phyloP scores from a whole-genome alignment of 2,888 invertebrate species.

The Hybos culiciformis region DNA sequence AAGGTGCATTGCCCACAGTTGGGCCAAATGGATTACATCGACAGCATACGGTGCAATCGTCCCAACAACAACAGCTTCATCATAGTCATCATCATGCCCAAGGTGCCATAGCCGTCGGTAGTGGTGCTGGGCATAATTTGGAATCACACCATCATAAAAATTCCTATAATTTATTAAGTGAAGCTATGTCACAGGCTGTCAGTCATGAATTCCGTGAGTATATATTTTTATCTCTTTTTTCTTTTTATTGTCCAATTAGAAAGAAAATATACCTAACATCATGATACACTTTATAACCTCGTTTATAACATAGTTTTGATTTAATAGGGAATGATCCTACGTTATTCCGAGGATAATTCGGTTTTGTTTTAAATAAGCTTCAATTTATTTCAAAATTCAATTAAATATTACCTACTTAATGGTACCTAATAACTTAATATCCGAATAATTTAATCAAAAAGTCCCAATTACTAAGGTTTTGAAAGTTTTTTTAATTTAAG shows the following conservation, averaged over 20 bases:
- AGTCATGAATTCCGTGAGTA: slow-evolving; percentile 44
- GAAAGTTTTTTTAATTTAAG: too few relatives aligned
- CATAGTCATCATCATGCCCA: slow-evolving; percentile 12
- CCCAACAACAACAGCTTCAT: slow-evolving; percentile 7
- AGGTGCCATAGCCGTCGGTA: slow-evolving; percentile 14
- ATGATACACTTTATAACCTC: not conserved
- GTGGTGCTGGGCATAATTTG: slow-evolving; percentile 14
- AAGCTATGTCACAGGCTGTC: slow-evolving; percentile 44
- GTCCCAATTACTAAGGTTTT: too few relatives aligned
- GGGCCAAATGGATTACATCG: not conserved
- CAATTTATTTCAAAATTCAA: too few relatives aligned
- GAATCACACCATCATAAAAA: slow-evolving; percentile 23
- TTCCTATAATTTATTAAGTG: slow-evolving; percentile 39
- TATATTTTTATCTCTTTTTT: slow-evolving; percentile 3
- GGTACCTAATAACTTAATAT: too few relatives aligned
- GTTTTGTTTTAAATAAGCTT: too few relatives aligned
- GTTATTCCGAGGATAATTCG: too few relatives aligned
- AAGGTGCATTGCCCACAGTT: not conserved
- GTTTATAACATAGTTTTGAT: too few relatives aligned
- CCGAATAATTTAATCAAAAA: too few relatives aligned
- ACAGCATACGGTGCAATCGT: slow-evolving; percentile 2
- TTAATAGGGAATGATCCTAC: too few relatives aligned
- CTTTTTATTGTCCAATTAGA: not conserved
- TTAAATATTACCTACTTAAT: too few relatives aligned
- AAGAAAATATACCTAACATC: not conserved